phyloP scores from a whole-genome alignment of 2,113 vertebrate species.

The Ranitomeya variabilis region DNA sequence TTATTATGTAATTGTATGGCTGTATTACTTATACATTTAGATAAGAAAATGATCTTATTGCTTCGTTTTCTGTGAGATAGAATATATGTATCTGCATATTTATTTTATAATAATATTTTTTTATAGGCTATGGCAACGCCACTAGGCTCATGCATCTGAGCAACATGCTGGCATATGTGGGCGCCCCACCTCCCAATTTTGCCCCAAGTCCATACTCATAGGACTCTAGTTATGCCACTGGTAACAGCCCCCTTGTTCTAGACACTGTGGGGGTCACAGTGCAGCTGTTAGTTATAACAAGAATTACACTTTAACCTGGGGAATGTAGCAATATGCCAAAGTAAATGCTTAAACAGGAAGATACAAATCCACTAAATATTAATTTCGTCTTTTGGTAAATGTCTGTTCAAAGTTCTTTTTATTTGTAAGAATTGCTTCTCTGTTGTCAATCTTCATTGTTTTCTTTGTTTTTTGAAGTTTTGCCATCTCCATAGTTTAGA shows the following conservation, averaged over 20 bases:
- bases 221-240: too few species aligned
- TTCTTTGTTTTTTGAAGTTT: slow-evolving; percentile 30
- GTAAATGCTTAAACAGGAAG: not conserved
- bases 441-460: not conserved
- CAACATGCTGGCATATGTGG: too few species aligned
- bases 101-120: too few species aligned
- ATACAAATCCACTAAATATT: slow-evolving; percentile 38
- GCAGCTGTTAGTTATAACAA: not conserved
- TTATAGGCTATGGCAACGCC: too few species aligned
- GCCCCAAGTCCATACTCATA: too few species aligned
- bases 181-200: too few species aligned
- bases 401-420: slow-evolving; percentile 23
- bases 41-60: too few species aligned
- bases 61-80: too few species aligned
- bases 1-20: too few species aligned
- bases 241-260: not conserved
- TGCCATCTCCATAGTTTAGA: not conserved
- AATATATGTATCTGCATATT: too few species aligned
- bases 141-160: too few species aligned
- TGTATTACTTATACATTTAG: too few species aligned
- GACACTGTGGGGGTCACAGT: not conserved
- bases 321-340: not conserved
- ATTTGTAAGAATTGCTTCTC: not conserved
- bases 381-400: slow-evolving; percentile 2
- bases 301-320: slow-evolving; percentile 7